Evolutionary conservation across 2,113 vertebrate genomes (phyloP).

Genomic region (Gallinago undulata): DNA sequence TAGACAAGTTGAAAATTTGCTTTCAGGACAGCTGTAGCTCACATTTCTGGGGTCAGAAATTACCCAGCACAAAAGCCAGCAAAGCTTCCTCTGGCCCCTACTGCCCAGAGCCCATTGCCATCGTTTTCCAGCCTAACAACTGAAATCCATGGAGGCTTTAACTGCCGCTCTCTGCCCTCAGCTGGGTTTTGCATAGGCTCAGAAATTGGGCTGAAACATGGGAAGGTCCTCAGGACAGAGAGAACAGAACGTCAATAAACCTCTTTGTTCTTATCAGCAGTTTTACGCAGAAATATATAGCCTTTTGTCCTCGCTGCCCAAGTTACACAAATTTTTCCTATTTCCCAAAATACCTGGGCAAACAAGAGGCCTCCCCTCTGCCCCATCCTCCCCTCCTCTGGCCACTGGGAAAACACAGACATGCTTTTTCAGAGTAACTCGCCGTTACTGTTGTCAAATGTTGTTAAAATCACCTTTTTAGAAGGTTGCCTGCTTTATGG

Average conservation of each 20-base stretch:
- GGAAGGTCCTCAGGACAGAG: background rate
- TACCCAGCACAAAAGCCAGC: background rate
- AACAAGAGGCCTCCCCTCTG: background rate
- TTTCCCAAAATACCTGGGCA: background rate
- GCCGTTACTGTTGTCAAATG: background rate
- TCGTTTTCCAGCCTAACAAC: accelerated
- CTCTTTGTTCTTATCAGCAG: background rate
- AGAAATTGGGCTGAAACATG: background rate
- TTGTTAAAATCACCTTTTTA: background rate
- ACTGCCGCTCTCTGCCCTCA: background rate
- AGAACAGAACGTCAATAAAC: background rate
- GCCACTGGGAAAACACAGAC: background rate
- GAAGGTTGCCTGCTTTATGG: background rate
- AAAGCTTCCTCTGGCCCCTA: accelerated
- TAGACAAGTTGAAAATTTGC: background rate
- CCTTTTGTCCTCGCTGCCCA: background rate
- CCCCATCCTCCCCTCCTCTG: background rate
- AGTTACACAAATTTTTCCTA: background rate
- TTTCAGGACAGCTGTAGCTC: accelerated
- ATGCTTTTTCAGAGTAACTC: background rate
- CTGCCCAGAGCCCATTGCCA: accelerated
- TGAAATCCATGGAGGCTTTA: accelerated
- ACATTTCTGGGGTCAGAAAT: background rate
- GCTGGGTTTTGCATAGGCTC: background rate
- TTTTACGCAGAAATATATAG: background rate